These are phyloP conservation scores for Corythornis vintsioides DNA, from an alignment of 2,113 vertebrate species.

Conservation along the genomic window DNA sequence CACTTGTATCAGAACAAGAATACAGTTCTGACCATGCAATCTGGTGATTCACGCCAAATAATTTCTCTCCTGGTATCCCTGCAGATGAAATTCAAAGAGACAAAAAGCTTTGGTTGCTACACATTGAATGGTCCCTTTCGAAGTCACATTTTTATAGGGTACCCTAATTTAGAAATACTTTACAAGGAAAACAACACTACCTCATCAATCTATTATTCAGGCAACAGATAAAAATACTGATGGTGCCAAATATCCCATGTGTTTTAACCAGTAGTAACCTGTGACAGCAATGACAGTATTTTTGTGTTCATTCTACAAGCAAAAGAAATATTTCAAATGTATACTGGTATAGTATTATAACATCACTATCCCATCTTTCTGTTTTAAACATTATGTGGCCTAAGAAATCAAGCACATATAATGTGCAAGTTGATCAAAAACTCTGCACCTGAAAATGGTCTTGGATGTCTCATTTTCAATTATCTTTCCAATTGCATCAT, in stretches of 20 bases:
- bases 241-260: accelerated
- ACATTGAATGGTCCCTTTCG: background rate
- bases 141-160: background rate
- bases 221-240: background rate
- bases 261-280: background rate
- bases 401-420: background rate
- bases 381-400: background rate
- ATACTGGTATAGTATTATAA: background rate
- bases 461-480: background rate
- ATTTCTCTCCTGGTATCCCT: background rate
- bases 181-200: background rate
- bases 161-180: background rate
- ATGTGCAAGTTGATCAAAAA: background rate
- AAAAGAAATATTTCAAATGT: background rate
- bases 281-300: background rate
- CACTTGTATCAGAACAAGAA: background rate
- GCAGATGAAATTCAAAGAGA: background rate
- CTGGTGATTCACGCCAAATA: background rate
- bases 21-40: background rate
- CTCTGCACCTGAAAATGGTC: background rate
- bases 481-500: background rate
- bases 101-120: background rate
- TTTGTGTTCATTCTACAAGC: background rate
- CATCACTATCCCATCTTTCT: background rate
- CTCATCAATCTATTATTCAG: background rate